These are phyloP conservation scores for Henricia sp. DNA, from an alignment of 53 echinoderm and acorn worm species.

Conservation along the genomic window DNA sequence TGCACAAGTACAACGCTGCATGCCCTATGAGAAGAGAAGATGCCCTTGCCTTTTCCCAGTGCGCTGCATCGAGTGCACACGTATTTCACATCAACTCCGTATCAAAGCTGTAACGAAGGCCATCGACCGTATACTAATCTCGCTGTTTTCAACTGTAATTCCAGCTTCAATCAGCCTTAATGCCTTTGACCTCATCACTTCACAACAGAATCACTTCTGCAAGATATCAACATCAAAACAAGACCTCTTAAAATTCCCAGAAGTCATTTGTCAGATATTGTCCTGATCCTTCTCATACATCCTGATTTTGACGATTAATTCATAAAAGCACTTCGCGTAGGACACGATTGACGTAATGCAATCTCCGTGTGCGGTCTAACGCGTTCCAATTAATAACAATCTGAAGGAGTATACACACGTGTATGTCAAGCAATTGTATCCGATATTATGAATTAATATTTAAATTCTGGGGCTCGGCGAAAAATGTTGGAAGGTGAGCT, in stretches of 20 bases:
- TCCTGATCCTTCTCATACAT: not conserved
- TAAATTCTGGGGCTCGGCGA: conserved; percentile 19
- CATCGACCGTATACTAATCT: too few relatives aligned
- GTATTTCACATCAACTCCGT: too few relatives aligned
- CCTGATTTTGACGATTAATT: not conserved
- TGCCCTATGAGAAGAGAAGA: too few relatives aligned
- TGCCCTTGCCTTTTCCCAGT: too few relatives aligned
- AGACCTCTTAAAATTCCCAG: not conserved
- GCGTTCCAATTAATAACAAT: not conserved
- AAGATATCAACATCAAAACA: not conserved
- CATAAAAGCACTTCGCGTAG: not conserved
- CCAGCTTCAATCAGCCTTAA: too few relatives aligned
- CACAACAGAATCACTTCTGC: not conserved
- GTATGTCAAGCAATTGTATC: not conserved
- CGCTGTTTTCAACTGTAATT: too few relatives aligned
- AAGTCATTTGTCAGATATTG: not conserved
- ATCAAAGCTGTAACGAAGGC: too few relatives aligned
- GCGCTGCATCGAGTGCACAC: too few relatives aligned
- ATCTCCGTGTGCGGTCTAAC: not conserved
- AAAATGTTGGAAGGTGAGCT: too few relatives aligned
- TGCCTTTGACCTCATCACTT: too few relatives aligned
- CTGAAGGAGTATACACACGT: too few relatives aligned
- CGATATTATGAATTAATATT: not conserved
- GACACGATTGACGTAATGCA: not conserved
- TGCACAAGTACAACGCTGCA: too few relatives aligned